Evolutionary conservation across 2,113 vertebrate species (phyloP).

Genomic region (Parus major): DNA sequence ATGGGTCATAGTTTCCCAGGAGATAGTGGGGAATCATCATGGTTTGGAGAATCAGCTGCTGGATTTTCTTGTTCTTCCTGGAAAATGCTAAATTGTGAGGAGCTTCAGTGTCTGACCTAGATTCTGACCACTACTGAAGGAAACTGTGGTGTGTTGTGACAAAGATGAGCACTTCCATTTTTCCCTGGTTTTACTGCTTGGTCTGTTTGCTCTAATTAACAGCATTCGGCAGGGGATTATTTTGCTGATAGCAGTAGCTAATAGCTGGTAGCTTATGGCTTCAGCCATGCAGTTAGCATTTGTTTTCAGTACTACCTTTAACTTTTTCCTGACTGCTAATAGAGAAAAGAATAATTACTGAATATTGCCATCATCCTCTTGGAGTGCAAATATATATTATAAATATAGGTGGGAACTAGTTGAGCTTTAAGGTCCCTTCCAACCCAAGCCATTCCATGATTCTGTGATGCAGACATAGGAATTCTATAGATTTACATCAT

Average conservation of each 20-base stretch:
- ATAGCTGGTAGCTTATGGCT: not conserved
- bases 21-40: fast-evolving
- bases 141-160: not conserved
- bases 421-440: not conserved
- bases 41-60: not conserved
- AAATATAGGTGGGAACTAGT: not conserved
- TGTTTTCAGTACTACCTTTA: not conserved
- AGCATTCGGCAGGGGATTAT: not conserved
- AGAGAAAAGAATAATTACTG: not conserved
- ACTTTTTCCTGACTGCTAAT: not conserved
- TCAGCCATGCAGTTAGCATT: not conserved
- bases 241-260: not conserved
- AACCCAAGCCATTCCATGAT: not conserved
- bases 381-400: not conserved
- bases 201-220: not conserved
- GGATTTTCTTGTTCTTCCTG: not conserved
- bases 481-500: not conserved
- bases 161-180: not conserved
- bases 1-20: fast-evolving
- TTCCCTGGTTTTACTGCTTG: not conserved
- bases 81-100: not conserved
- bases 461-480: not conserved
- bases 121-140: not conserved
- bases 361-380: not conserved
- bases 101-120: not conserved